Base-by-base conservation (phyloP, 2,888 invertebrate species). In the Yponomeuta cagnagella region DNA sequence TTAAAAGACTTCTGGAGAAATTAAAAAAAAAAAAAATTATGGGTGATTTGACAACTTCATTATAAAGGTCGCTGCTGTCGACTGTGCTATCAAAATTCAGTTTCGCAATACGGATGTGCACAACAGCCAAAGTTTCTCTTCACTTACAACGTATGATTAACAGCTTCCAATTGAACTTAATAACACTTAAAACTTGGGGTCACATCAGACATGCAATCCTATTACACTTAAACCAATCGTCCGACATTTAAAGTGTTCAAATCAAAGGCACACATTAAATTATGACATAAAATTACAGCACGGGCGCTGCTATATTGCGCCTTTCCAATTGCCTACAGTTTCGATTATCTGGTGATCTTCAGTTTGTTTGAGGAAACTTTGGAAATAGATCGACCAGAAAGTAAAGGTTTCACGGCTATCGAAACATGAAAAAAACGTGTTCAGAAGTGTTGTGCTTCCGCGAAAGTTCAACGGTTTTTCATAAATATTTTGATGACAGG, bases 281-380 rank as follows among this genome's bases (percentile, higher is more conserved):
- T 68, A 68, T 68, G 68, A 68, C 43, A 9, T 68, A 68, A 68
- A 68, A 68, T 68, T 68, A 68, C 48, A 68, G 68, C 68, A 68
- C 37, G 65, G 30, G 12, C 65, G 31, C 65, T 31, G 65, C 65
- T 9, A 65, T 65, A 31, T 65, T 30, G 31, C 3, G 65, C 30
- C 12, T 65, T 65, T 23, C n/a, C 30, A 65, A 65, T 31, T 58
- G 52, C 2, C 12, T 52, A 12, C 52, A 5, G 52, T 12, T 52
- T 15, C 5, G 15, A 15, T 58, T 3, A 15, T 58, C 52, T 58
- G 52, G 52, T 58, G 52, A 58, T 15, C 52, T 58, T 15, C 5
- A 4, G 5, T 4, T 58, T 15, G 15, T 58, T 15, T 8, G 12
- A 15, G 6, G 43, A 8, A 8, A 43, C 43, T 58, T 58, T 15